phyloP scores from a whole-genome alignment of 1,140 invertebrate species.

The Hycleus phaleratus region DNA sequence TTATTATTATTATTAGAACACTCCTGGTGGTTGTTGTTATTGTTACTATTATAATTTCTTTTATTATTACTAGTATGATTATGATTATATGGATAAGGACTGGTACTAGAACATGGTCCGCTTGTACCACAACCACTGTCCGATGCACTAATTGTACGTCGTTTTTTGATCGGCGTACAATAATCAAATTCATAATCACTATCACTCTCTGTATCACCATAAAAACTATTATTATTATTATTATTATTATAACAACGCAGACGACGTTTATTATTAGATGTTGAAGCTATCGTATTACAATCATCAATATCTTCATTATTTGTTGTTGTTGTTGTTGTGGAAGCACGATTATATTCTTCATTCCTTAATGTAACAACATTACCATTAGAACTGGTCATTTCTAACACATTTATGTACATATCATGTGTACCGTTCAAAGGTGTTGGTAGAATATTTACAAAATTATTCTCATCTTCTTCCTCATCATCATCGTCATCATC shows the following conservation, averaged over 20 bases:
- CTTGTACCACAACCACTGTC: constrained; percentile 35
- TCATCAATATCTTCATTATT: not conserved
- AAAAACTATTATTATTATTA: not conserved
- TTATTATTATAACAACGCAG: no score
- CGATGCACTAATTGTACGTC: constrained; percentile 18
- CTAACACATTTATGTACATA: constrained; percentile 43
- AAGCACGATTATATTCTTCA: constrained; percentile 7
- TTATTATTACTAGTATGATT: constrained; percentile 25
- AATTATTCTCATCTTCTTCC: constrained; percentile 33
- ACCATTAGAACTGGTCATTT: constrained; percentile 31
- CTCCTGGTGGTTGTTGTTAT: constrained; percentile 39
- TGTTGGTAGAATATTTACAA: constrained; percentile 48
- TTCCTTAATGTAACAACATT: constrained; percentile 22
- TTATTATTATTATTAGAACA: constrained; percentile 17
- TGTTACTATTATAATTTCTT: no score
- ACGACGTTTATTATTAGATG: not conserved
- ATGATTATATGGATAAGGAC: constrained; percentile 33
- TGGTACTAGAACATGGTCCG: constrained; percentile 31
- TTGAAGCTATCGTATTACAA: not conserved
- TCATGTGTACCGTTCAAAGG: constrained; percentile 49
- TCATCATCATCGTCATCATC: constrained; percentile 2
- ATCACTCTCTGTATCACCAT: constrained; percentile 26
- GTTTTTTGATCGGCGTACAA: constrained; percentile 23
- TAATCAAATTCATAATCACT: constrained; percentile 30
- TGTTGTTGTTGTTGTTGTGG: constrained; percentile 7